These are phyloP conservation scores for Psephotus haematonotus DNA, from an alignment of 2,113 vertebrate genomes.

Conservation along the genomic window DNA sequence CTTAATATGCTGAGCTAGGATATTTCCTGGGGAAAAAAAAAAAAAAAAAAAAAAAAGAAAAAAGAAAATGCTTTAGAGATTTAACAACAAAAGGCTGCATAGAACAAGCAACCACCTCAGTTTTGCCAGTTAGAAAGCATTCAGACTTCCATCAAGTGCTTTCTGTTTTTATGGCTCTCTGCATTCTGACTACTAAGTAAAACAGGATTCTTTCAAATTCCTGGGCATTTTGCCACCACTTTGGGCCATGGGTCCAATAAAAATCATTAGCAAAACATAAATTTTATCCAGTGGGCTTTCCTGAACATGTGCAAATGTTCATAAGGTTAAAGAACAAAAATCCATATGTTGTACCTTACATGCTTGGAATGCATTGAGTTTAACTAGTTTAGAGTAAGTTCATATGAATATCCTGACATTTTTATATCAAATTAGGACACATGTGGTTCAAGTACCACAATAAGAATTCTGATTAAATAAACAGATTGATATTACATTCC, in stretches of 20 bases:
- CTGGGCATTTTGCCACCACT: conserved; percentile 74
- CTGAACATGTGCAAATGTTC: conserved; percentile 77
- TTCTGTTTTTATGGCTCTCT: conserved; percentile 63
- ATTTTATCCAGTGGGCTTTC: conserved; percentile 80
- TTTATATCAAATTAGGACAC: conserved; percentile 51
- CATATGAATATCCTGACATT: conserved; percentile 31
- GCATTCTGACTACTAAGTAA: conserved; percentile 65
- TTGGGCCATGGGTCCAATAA: conserved; percentile 74
- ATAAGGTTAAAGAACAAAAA: conserved; percentile 64
- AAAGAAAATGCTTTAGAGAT: background rate
- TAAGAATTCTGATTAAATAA: conserved; percentile 45
- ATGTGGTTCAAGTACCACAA: background rate
- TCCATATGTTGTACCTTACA: conserved; percentile 44
- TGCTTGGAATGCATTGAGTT: conserved; percentile 16
- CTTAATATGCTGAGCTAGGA: background rate
- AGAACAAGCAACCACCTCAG: background rate
- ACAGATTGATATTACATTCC: conserved; percentile 11
- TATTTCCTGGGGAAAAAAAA: background rate
- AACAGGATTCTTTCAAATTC: conserved; percentile 73
- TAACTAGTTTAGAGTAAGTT: background rate
- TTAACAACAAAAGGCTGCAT: background rate
- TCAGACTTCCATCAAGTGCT: conserved; percentile 3
- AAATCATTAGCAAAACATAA: conserved; percentile 82
- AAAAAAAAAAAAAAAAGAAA: background rate
- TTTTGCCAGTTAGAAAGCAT: conserved; percentile 22